A percentile compares a stretch with the other conserved stretches of the same genome.
These are phyloP conservation scores for Caenorhabditis sp. DNA, from an alignment of 2,888 invertebrate genomes.

Conservation along the genomic window DNA sequence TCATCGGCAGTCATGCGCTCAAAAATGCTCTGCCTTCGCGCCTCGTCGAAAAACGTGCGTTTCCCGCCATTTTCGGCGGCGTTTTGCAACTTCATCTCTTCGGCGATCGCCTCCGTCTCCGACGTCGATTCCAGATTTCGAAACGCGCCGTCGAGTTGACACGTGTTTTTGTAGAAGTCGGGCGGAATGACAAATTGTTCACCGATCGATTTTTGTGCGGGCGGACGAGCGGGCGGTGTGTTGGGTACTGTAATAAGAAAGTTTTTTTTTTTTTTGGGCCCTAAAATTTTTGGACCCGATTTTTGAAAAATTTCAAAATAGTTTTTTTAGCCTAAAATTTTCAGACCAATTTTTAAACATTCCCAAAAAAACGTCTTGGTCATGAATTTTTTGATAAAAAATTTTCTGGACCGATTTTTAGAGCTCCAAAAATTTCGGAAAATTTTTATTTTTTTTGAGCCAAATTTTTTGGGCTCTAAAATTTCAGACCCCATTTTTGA, in stretches of 20 bases:
- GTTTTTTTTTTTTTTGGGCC: not conserved
- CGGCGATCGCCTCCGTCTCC: constrained; percentile 52
- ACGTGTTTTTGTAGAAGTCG: constrained; percentile 61
- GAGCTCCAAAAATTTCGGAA: too few relatives aligned
- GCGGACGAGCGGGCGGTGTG: constrained; percentile 16
- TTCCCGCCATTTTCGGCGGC: constrained; percentile 16
- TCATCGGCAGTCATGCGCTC: constrained; percentile 33
- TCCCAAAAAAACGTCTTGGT: too few relatives aligned
- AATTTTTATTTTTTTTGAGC: too few relatives aligned
- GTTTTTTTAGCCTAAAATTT: too few relatives aligned
- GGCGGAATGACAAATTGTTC: constrained; percentile 57
- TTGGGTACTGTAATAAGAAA: constrained; percentile 10
- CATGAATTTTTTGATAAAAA: too few relatives aligned
- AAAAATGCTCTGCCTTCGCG: constrained; percentile 36
- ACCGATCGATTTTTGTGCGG: constrained; percentile 39
- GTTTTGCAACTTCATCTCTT: constrained; percentile 38
- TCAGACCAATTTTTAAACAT: too few relatives aligned
- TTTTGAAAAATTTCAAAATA: too few relatives aligned
- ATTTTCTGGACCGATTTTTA: too few relatives aligned
- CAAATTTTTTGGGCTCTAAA: too few relatives aligned
- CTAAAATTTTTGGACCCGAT: too few relatives aligned
- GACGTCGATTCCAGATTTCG: constrained; percentile 49
- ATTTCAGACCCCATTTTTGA: too few relatives aligned
- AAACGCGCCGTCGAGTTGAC: constrained; percentile 62
- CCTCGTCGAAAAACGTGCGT: constrained; percentile 33